These are phyloP conservation scores for Drosophila multiciliata DNA, from an alignment of 2,888 invertebrate genomes.

Conservation along the genomic window DNA sequence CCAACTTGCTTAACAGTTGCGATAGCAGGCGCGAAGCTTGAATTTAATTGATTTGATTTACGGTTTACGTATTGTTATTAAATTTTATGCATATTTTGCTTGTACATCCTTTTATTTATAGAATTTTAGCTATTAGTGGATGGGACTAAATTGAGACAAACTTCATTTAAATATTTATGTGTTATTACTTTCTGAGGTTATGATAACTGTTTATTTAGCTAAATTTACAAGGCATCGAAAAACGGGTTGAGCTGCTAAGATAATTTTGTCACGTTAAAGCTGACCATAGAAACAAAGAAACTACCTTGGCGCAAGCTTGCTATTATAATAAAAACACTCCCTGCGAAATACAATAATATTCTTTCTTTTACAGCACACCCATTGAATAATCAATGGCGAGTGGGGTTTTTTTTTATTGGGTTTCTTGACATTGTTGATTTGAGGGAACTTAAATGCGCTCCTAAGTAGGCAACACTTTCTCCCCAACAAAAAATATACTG, in stretches of 20 bases:
- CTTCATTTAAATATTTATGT: background rate
- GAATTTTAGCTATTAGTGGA: background rate
- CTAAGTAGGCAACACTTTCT: slow-evolving; percentile 61
- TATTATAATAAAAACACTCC: slow-evolving; percentile 2
- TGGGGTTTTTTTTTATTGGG: slow-evolving; percentile 35
- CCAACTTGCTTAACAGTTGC: slow-evolving; percentile 25
- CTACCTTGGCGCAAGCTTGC: background rate
- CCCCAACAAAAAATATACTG: slow-evolving; percentile 1
- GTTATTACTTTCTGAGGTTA: background rate
- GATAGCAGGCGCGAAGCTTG: slow-evolving; percentile 24
- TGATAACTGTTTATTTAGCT: background rate
- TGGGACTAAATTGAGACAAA: background rate
- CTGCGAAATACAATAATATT: slow-evolving; percentile 10
- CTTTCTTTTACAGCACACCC: slow-evolving; percentile 8
- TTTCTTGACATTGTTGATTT: slow-evolving; percentile 49
- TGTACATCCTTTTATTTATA: background rate
- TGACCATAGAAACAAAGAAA: slow-evolving; percentile 11
- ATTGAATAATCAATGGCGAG: slow-evolving; percentile 59
- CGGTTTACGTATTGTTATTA: background rate
- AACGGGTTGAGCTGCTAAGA: background rate
- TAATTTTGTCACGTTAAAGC: background rate
- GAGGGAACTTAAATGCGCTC: slow-evolving; percentile 48
- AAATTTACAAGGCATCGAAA: background rate
- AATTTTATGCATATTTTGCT: background rate
- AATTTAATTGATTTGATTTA: background rate